Conservation (phyloP, 2,113 vertebrate genomes). For the Uria lomvia region DNA sequence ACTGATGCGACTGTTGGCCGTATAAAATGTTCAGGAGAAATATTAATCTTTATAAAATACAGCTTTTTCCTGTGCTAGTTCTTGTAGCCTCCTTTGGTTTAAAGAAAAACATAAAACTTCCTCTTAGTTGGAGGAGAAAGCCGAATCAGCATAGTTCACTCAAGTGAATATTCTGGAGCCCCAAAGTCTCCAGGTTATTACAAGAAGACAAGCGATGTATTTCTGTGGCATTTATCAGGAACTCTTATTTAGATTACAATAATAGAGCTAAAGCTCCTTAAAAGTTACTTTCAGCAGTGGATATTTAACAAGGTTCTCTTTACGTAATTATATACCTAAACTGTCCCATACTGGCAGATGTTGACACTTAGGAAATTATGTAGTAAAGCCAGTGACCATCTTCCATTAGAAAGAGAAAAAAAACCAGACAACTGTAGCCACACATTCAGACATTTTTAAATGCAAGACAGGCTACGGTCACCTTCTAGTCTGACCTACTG, state of each 20-base stretch:
- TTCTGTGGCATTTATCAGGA: not conserved
- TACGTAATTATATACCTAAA: not conserved
- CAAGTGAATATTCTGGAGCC: not conserved
- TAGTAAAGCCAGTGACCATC: not conserved
- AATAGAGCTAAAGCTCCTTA: not conserved
- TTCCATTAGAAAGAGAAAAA: conserved; percentile 47
- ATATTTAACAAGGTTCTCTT: conserved; percentile 10
- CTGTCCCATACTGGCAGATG: not conserved
- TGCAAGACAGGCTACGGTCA: not conserved
- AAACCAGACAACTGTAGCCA: not conserved
- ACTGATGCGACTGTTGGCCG: not conserved
- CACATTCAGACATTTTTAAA: not conserved
- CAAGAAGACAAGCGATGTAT: not conserved
- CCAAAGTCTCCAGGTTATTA: not conserved
- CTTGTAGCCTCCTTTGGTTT: not conserved
- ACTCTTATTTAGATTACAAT: not conserved
- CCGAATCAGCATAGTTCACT: conserved; percentile 12
- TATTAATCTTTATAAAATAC: not conserved
- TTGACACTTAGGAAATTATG: conserved; percentile 11
- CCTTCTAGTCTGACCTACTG: not conserved
- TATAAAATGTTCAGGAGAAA: not conserved
- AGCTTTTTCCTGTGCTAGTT: not conserved
- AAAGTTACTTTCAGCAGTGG: not conserved
- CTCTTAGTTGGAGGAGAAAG: conserved; percentile 29
- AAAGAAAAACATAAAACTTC: not conserved